Evolutionary conservation across 1,140 invertebrate genomes (phyloP), one percentile per base, ranked within the genome.

Genomic region (Atta texana): DNA sequence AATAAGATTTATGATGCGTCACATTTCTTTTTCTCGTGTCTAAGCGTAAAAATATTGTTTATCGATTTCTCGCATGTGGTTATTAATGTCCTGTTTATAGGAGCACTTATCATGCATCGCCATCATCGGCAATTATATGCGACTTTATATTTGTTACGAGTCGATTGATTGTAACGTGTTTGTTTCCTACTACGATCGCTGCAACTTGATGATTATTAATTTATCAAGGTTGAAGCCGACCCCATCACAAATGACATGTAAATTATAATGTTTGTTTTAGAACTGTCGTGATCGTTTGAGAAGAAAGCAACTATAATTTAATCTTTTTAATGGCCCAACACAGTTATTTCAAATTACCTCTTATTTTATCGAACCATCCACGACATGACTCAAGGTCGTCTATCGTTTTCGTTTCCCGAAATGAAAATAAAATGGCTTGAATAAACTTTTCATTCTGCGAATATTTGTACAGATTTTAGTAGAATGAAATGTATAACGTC

Each of bases 261-360:
- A 61, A 66, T 74, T 21, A 34, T 49, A 34, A 63, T 10, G 55
- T 72, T 72, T 31, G 80, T 34, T 61, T 31, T 12, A 34, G 21
- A 74, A 34, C 55, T 63, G 12, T 63, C 80, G 80, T 75, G 69
- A 74, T 75, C 80, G 80, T 75, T 51, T 18, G 44, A 8, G 4
- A 75, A 31, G 8, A 61, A 75, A 51, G 24, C 57, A n/a, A 51
- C 55, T 44, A 51, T 18, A 84, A 84, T 84, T 74, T 84, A 61
- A 75, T 84, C 55, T 49, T 75, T 61, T 61, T 84, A 84, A 75
- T 75, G 55, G 18, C 39, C 8, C 34, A 21, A 24, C 18, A 44
- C n/a, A 16, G 74, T 84, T 84, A 84, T 75, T 61, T 61, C 10
- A 84, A 84, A 75, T 84, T 84, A 4, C 53, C 39, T 18, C 3